phyloP scores from a whole-genome alignment of 2,888 invertebrate genomes.

The Phalangium opilio region DNA sequence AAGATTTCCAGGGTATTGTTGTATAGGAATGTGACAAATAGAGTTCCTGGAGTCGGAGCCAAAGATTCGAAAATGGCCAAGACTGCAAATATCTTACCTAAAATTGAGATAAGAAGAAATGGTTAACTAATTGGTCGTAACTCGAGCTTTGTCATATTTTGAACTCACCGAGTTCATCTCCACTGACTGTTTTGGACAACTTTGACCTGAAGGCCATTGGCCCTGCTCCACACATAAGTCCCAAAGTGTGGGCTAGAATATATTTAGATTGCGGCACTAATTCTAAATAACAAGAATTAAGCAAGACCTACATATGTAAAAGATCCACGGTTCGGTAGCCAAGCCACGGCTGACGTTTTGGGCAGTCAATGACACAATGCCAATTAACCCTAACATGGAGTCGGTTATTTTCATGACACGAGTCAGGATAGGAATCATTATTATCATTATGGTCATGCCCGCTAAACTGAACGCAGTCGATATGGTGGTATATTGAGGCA shows the following conservation, averaged over 20 bases:
- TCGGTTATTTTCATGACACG: constrained; percentile 5
- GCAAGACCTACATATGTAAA: no score
- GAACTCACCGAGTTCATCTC: constrained; percentile 13
- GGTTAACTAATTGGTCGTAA: no score
- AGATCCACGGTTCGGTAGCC: no score
- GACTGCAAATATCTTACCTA: constrained; percentile 14
- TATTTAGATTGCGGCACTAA: no score
- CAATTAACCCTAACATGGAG: constrained; percentile 5
- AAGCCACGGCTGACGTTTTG: no score
- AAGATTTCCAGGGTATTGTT: constrained; percentile 7
- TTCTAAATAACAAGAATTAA: no score
- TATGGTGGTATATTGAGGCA: constrained; percentile 1
- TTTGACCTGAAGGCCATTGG: constrained; percentile 9
- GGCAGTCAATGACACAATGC: constrained; percentile 4
- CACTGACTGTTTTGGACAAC: constrained; percentile 12
- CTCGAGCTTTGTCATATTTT: no score
- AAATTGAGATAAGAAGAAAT: constrained; percentile 1
- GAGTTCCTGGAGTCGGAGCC: constrained; percentile 9
- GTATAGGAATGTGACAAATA: constrained; percentile 10
- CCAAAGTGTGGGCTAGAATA: neutral
- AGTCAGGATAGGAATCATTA: constrained; percentile 2
- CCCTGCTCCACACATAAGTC: constrained; percentile 4
- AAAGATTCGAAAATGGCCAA: constrained; percentile 13
- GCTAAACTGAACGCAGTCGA: constrained; percentile 1
- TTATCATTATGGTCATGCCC: neutral